Evolutionary conservation across 2,797 vertebrate genomes (phyloP).

Genomic region (Peromyscus eremicus): DNA sequence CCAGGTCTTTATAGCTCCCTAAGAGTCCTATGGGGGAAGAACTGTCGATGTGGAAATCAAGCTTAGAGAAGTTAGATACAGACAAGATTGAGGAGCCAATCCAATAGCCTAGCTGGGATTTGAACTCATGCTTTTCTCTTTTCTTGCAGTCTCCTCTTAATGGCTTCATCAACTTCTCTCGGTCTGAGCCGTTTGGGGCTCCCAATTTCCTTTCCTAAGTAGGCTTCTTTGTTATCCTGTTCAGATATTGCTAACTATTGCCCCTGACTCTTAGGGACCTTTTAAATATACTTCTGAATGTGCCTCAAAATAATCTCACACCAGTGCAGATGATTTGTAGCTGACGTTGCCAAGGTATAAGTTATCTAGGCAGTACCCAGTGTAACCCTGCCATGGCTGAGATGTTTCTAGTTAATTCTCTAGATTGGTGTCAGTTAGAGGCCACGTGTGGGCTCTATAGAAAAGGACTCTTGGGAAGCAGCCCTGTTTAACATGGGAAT

Average conservation of each 20-base stretch:
- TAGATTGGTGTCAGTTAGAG: constrained; percentile 19
- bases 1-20: background rate
- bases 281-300: constrained; percentile 1
- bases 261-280: background rate
- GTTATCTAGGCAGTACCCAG: background rate
- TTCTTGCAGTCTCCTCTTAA: background rate
- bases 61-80: background rate
- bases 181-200: background rate
- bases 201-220: constrained; percentile 2
- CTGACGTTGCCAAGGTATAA: background rate
- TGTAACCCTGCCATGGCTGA: background rate
- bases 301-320: constrained; percentile 22
- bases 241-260: background rate
- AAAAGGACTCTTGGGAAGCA: background rate
- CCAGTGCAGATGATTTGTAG: background rate
- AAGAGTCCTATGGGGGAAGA: background rate
- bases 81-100: background rate
- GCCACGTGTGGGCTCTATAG: background rate
- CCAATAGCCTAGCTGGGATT: background rate
- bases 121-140: constrained; percentile 15
- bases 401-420: background rate
- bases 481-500: background rate
- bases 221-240: background rate
- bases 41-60: background rate
- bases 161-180: background rate